These are phyloP conservation scores for Volucella inanis DNA, from an alignment of 2,888 invertebrate genomes.

Conservation along the genomic window DNA sequence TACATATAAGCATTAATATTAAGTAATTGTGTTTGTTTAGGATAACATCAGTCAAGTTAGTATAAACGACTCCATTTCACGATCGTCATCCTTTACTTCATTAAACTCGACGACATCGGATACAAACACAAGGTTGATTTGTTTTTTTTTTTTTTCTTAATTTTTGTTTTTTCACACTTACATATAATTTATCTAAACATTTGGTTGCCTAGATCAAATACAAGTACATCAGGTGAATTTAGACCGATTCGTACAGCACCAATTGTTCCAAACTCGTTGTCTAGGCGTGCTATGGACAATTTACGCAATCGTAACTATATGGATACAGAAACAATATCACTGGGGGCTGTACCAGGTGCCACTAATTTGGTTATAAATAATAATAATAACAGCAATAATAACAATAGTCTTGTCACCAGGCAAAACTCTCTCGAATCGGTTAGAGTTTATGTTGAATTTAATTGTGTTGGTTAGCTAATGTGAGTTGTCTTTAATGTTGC, in stretches of 20 bases:
- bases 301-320: slow-evolving; percentile 71
- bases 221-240: slow-evolving; percentile 28
- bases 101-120: slow-evolving; percentile 70
- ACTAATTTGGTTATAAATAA: slow-evolving; percentile 34
- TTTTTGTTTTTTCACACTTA: slow-evolving; percentile 15
- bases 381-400: slow-evolving; percentile 39
- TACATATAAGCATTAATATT: slow-evolving; percentile 29
- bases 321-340: slow-evolving; percentile 56
- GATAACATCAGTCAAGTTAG: slow-evolving; percentile 78
- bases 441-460: slow-evolving; percentile 28
- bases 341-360: slow-evolving; percentile 16
- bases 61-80: slow-evolving; percentile 78
- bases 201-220: slow-evolving; percentile 35
- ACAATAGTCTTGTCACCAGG: not conserved
- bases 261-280: slow-evolving; percentile 71
- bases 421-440: slow-evolving; percentile 54
- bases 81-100: slow-evolving; percentile 76
- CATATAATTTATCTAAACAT: slow-evolving; percentile 4
- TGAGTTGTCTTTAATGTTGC: slow-evolving; percentile 54
- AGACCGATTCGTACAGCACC: slow-evolving; percentile 67
- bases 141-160: not conserved
- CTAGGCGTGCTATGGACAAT: slow-evolving; percentile 76
- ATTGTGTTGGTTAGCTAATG: slow-evolving; percentile 46
- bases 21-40: slow-evolving; percentile 73
- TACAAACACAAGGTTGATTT: slow-evolving; percentile 45